Evolutionary conservation across 30 jellyfish, hydroid and myxozoan species (phyloP), one percentile per base, ranked within the genome.

Genomic region (Rhopilema esculentum): DNA sequence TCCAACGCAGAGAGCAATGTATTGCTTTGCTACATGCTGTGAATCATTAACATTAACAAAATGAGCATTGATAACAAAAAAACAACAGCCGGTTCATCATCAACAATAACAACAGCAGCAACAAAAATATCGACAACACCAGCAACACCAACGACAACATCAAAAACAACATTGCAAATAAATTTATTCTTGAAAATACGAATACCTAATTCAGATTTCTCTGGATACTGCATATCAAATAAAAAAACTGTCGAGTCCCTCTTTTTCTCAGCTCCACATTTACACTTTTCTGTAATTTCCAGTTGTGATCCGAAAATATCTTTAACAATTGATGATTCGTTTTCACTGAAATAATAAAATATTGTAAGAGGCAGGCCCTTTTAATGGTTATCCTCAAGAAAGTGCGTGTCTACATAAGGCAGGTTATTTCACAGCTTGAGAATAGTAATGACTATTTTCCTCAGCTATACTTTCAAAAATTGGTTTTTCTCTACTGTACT

Each of bases 221-320:
- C 98, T 22, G 97, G 96, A 69, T 94, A 94, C 15, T 75, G 88
- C 75, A 94, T 68, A 49, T 89, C 98, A 63, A 83, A 82, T 6
- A 94, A 72, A 48, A 94, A 94, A 15, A 86, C 80, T 1, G 92
- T 84, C 8, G 92, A 86, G 21, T 89, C 84, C 25, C 98, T 96
- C 20, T 49, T 63, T 20, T 82, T 65, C 28, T 66, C 95, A 24
- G 48, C 66, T 15, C 97, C 98, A 76, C 98, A 94, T 81, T 74
- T 85, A 61, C 98, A 94, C 22, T 91, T 79, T 25, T 89, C 76
- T 49, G 79, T 53, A 29, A 86, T 84, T 25, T 69, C 75, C 0
- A 94, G 85, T 20, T 89, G 85, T 30, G 93, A 89, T 1, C 97
- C 98, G 84, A 94, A 94, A 30, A 89, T 27, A 30, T 82, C 79